Base-by-base conservation (phyloP, 2,888 invertebrate genomes). In the Synergus japonicus region DNA sequence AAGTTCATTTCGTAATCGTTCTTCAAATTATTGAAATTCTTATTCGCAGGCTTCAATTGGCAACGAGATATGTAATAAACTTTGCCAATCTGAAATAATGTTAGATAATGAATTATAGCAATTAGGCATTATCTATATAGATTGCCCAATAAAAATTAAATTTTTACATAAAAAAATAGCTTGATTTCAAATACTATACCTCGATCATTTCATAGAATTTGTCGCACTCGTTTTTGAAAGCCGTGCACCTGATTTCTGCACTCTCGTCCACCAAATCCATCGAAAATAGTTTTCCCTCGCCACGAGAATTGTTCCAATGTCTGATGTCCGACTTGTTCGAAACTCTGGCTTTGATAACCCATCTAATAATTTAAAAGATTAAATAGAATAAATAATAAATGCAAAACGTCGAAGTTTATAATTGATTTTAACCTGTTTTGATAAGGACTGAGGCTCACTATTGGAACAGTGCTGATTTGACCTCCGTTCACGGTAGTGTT, bases 1-100 rank as follows among this genome's bases (percentile, higher is more conserved):
- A 99, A 95, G 1, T 97, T 96, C 96, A 99, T 96, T 92, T 99
- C 99, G 89, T 99, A 99, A 90, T 99, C 99, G 90, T 99, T 98
- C 85, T 97, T 97, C 8, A 98, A 92, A 58, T 93, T 94, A 49
- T 95, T 94, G 92, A 94, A 99, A 89, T 97, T 96, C 90, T 98
- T 98, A 92, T 99, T 99, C 0, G 99, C 99, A 1, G 97, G 95
- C 91, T 99, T 99, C n/a, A 99, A 92, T 67, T 94, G 93, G 83
- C 97, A 97, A 82, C 96, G 96, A 67, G 96, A 96, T 82, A 99
- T 95, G 90, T 95, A 98, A 91, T 98, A 99, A 0, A 98, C 95
- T 92, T 96, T 96, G 87, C 96, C 96, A 0, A 95, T 93, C 96
- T 96, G 88, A 37, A 90, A 89, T 78, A 81, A 78, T 18, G 4